Percentiles rank a stretch among this genome's conserved stretches.
phyloP scores from a whole-genome alignment of 2,888 invertebrate species.

The Phragmatobia fuliginosa region DNA sequence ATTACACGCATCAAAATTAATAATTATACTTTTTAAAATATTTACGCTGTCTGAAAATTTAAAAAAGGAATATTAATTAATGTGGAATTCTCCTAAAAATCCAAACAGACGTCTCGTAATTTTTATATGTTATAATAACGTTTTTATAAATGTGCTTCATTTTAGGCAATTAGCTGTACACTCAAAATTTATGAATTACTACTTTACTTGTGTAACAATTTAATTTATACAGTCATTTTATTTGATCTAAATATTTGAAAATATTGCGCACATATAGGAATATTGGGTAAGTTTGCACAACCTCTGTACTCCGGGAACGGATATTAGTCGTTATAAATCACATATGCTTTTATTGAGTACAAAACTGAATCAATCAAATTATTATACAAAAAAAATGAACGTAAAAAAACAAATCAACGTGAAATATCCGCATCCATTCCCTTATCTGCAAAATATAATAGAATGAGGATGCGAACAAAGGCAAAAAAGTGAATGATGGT shows the following conservation, averaged over 20 bases:
- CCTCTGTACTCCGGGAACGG: neutral
- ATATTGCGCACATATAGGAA: neutral
- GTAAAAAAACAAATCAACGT: conserved; percentile 38
- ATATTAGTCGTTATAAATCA: conserved; percentile 1
- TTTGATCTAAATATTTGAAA: neutral
- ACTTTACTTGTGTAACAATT: neutral
- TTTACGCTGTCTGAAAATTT: neutral
- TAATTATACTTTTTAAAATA: too few species aligned
- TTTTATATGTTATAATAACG: too few species aligned
- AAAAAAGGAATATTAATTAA: neutral
- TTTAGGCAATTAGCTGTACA: neutral
- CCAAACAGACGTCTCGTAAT: neutral
- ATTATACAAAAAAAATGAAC: conserved; percentile 25
- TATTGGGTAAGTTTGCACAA: neutral
- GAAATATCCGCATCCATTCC: conserved; percentile 40
- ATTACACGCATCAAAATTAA: too few species aligned
- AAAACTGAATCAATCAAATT: conserved; percentile 29
- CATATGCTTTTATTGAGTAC: conserved; percentile 4
- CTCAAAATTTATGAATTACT: neutral
- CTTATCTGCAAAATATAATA: conserved; percentile 46
- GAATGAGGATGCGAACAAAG: conserved; percentile 44
- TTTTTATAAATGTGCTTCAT: neutral
- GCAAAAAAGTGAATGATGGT: conserved; percentile 67
- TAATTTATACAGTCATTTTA: neutral
- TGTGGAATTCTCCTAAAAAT: neutral